These are phyloP conservation scores for Zeugodacus cucurbitae DNA, from an alignment of 1,140 invertebrate species.

Conservation along the genomic window DNA sequence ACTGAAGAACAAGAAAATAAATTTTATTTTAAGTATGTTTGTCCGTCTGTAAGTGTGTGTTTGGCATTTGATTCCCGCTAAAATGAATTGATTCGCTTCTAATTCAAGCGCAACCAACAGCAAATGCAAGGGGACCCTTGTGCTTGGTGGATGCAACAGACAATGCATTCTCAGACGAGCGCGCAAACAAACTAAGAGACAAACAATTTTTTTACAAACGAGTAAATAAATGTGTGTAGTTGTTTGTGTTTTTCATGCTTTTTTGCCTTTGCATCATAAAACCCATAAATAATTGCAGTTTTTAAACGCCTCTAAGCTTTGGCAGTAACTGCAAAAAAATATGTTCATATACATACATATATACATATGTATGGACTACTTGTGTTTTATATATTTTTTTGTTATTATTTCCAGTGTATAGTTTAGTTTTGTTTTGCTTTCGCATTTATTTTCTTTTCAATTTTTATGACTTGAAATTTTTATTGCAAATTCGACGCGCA, in stretches of 20 bases:
- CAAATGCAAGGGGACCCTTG: not conserved
- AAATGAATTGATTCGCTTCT: constrained; percentile 25
- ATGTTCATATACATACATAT: not conserved
- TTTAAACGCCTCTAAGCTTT: constrained; percentile 35
- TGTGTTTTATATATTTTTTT: not conserved
- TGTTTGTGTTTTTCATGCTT: not conserved
- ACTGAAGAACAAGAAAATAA: not conserved
- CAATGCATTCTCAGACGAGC: constrained; percentile 12
- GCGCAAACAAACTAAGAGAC: not conserved
- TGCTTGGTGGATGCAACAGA: not conserved
- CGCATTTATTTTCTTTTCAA: not conserved
- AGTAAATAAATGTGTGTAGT: not conserved
- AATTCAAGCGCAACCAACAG: constrained; percentile 7
- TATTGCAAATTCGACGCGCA: constrained; percentile 18
- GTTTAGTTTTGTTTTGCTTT: no score
- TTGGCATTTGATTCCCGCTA: not conserved
- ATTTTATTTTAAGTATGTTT: not conserved
- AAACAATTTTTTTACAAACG: not conserved
- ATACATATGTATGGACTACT: not conserved
- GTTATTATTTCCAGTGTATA: not conserved
- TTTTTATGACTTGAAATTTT: constrained; percentile 22
- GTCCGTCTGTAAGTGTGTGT: not conserved
- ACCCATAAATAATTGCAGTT: constrained; percentile 28
- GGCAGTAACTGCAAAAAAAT: constrained; percentile 8
- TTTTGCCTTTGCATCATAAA: constrained; percentile 4